phyloP scores from a whole-genome alignment of 1,140 invertebrate species.

The Vanessa tameamea region DNA sequence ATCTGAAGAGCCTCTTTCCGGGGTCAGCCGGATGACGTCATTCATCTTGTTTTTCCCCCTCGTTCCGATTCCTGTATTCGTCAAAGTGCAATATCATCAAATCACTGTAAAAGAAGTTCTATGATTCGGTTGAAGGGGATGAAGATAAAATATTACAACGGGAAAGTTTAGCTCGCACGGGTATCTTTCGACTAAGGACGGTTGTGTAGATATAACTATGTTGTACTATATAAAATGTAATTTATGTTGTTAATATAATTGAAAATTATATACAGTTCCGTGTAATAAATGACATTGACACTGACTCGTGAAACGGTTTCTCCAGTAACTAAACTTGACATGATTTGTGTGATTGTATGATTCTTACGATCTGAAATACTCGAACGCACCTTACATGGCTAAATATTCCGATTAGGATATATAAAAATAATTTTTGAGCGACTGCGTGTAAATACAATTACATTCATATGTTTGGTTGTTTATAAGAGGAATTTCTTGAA shows the following conservation, averaged over 20 bases:
- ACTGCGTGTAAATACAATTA: too few relatives aligned
- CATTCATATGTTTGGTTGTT: too few relatives aligned
- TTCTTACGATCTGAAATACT: too few relatives aligned
- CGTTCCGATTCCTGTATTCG: slow-evolving; percentile 58
- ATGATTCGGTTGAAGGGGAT: slow-evolving; percentile 63
- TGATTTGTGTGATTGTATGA: too few relatives aligned
- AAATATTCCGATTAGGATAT: too few relatives aligned
- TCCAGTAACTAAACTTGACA: too few relatives aligned
- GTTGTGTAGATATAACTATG: slow-evolving; percentile 36
- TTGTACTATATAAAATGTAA: slow-evolving; percentile 24
- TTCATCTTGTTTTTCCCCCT: slow-evolving; percentile 71
- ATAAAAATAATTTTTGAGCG: too few relatives aligned
- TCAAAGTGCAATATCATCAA: slow-evolving; percentile 80
- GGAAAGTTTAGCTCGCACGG: slow-evolving; percentile 61
- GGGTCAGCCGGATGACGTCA: slow-evolving; percentile 41
- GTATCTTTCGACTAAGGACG: slow-evolving; percentile 49
- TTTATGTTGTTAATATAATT: background rate
- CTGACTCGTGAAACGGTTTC: too few relatives aligned
- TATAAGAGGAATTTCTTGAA: too few relatives aligned
- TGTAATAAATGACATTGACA: too few relatives aligned
- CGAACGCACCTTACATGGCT: too few relatives aligned
- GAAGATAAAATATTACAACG: slow-evolving; percentile 77
- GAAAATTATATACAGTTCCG: background rate
- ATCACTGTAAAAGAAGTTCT: slow-evolving; percentile 78
- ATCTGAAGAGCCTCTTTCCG: slow-evolving; percentile 14